These are phyloP conservation scores for Mus pahari DNA, from an alignment of 2,113 vertebrate species.

Conservation along the genomic window DNA sequence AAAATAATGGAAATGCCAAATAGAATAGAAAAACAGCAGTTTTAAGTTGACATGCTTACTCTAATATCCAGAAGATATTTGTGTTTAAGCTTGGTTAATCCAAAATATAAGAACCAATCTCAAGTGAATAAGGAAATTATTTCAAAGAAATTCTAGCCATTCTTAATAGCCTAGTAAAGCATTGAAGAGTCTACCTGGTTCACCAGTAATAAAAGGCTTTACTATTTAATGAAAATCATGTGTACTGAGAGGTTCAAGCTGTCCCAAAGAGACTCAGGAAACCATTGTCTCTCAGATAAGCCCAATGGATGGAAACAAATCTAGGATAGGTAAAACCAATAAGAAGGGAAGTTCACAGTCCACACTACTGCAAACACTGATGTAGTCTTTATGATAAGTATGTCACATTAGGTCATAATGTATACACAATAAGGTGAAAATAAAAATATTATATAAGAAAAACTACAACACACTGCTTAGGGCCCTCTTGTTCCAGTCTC, in stretches of 20 bases:
- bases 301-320: neutral
- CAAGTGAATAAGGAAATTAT: slow-evolving; percentile 1
- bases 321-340: neutral
- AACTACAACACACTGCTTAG: neutral
- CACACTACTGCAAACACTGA: neutral
- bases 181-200: neutral
- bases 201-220: neutral
- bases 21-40: neutral
- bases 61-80: neutral
- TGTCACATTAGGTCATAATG: neutral
- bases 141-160: neutral
- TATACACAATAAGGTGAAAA: neutral
- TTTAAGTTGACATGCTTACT: neutral
- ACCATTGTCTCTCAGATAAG: neutral
- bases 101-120: neutral
- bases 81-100: neutral
- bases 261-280: neutral
- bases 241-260: neutral
- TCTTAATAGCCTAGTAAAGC: neutral
- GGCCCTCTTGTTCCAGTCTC: neutral
- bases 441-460: neutral
- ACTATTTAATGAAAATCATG: neutral
- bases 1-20: slow-evolving; percentile 39
- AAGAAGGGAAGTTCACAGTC: neutral
- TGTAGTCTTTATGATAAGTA: neutral